Conservation (phyloP, 2,888 invertebrate species). For the Acanthosepion pharaonis region DNA sequence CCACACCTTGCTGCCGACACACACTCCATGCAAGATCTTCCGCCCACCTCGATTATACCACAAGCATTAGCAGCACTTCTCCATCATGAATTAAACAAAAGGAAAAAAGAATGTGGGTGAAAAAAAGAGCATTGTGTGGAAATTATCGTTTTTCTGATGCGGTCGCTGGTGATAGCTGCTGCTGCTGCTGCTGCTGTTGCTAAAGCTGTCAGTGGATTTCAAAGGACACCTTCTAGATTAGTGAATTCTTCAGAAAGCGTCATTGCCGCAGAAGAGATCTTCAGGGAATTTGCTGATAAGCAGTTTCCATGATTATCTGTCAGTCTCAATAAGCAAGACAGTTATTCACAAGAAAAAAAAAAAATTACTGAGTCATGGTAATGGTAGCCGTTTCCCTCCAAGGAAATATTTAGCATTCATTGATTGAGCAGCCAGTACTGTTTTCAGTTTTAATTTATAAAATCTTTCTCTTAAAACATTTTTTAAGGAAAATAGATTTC, state of each 20-base stretch:
- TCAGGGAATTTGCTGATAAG: not conserved
- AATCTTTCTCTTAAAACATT: too few relatives aligned
- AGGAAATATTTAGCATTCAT: too few relatives aligned
- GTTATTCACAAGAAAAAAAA: not conserved
- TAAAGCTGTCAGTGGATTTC: not conserved
- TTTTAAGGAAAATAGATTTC: too few relatives aligned
- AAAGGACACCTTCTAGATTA: not conserved
- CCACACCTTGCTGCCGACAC: not conserved
- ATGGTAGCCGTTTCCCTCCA: too few relatives aligned
- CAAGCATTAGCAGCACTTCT: not conserved
- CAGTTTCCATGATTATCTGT: not conserved
- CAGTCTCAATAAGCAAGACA: not conserved
- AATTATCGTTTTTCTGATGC: not conserved
- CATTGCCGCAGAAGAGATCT: not conserved
- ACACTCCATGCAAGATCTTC: not conserved
- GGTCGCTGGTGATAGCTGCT: not conserved
- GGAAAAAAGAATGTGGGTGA: slow-evolving; percentile 33
- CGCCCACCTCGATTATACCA: not conserved
- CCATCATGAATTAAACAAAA: not conserved
- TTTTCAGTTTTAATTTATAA: too few relatives aligned
- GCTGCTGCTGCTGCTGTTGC: not conserved
- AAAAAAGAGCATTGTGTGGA: not conserved
- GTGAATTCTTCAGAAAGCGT: not conserved
- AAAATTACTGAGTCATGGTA: not conserved
- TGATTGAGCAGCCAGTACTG: too few relatives aligned